These are phyloP conservation scores for Rostratula benghalensis DNA, from an alignment of 2,113 vertebrate species.

Conservation along the genomic window DNA sequence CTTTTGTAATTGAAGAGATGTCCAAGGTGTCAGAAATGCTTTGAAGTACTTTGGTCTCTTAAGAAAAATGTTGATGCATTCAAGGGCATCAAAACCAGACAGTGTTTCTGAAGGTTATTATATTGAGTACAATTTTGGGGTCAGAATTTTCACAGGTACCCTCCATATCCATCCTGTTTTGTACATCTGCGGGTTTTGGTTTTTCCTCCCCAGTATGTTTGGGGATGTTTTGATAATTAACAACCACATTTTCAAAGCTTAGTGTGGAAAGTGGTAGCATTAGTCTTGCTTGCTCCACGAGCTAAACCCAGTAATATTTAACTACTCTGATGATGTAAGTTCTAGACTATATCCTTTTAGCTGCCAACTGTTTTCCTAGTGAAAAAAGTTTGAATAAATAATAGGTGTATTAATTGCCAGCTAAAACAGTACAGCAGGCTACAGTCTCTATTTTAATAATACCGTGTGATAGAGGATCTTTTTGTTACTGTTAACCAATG, in stretches of 20 bases:
- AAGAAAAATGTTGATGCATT: not conserved
- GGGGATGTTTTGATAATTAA: not conserved
- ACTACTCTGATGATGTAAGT: not conserved
- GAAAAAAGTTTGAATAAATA: not conserved
- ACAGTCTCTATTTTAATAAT: not conserved
- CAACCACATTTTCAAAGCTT: not conserved
- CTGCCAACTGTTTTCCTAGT: not conserved
- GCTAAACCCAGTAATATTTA: not conserved
- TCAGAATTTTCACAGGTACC: not conserved
- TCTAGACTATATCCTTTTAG: not conserved
- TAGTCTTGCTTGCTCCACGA: not conserved
- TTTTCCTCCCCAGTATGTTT: not conserved
- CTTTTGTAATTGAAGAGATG: conserved; percentile 10
- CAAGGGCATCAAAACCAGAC: not conserved
- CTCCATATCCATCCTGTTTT: not conserved
- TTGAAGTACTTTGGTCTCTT: conserved; percentile 19
- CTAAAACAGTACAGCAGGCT: not conserved
- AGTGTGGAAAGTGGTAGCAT: not conserved
- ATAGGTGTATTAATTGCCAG: not conserved
- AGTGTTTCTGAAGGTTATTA: not conserved
- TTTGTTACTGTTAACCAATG: not conserved
- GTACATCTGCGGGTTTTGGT: not conserved
- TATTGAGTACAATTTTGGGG: not conserved
- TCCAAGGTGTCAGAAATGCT: not conserved
- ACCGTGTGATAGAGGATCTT: not conserved